Percentiles rank a stretch among this genome's conserved stretches.
phyloP scores from a whole-genome alignment of 1,140 invertebrate species.

The Liolophura sinensis region DNA sequence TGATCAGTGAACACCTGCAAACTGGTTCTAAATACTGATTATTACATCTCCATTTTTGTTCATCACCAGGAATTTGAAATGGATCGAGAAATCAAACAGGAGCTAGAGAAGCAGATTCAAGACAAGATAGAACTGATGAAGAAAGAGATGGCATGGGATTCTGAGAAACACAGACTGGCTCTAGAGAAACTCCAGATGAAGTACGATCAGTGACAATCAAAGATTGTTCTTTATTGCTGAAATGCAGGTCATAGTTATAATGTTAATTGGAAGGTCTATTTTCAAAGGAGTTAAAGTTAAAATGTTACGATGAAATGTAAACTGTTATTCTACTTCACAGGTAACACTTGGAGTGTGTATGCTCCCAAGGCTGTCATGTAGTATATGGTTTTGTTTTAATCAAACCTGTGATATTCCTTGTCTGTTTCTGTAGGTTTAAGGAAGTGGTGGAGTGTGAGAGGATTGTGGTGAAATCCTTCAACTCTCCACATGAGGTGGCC shows the following conservation, averaged over 20 bases:
- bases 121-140: conserved; percentile 51
- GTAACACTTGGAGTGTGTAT: no score
- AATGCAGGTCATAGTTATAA: no score
- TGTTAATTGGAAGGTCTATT: no score
- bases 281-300: no score
- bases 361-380: no score
- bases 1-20: no score
- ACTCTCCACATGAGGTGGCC: conserved; percentile 46
- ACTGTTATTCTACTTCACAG: no score
- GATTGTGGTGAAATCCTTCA: conserved; percentile 54
- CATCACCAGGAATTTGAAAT: conserved; percentile 56
- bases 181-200: conserved; percentile 70
- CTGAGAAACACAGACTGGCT: conserved; percentile 71
- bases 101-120: conserved; percentile 44
- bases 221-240: no score
- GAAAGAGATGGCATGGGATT: conserved; percentile 65
- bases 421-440: conserved; percentile 46
- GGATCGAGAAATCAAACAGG: conserved; percentile 54
- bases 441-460: conserved; percentile 56
- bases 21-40: no score
- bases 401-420: neutral
- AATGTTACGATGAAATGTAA: no score
- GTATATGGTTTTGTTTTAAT: no score
- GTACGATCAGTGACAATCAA: conserved; percentile 22
- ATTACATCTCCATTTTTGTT: neutral